These are phyloP conservation scores for Rhodinocichla rosea DNA, from an alignment of 2,113 vertebrate genomes.

Conservation along the genomic window DNA sequence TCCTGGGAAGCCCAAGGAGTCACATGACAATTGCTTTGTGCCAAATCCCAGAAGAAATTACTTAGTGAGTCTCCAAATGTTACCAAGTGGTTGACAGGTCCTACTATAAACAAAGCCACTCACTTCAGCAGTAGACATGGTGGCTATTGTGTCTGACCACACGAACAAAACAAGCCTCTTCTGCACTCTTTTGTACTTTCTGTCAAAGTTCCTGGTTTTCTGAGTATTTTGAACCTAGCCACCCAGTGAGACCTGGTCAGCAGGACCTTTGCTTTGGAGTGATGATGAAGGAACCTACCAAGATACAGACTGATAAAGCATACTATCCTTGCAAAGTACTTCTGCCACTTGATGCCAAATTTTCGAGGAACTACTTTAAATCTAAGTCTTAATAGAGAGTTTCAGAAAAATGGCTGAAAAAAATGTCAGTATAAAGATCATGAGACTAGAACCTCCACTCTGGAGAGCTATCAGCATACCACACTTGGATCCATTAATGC, in stretches of 20 bases:
- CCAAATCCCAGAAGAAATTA: neutral
- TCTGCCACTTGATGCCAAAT: neutral
- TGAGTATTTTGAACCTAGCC: neutral
- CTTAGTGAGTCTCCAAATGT: neutral
- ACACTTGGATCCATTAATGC: neutral
- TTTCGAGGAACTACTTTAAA: neutral
- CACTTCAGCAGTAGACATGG: neutral
- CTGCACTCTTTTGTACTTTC: neutral
- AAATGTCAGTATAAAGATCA: neutral
- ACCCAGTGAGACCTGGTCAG: neutral
- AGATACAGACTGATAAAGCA: neutral
- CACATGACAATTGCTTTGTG: fast-evolving
- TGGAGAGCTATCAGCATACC: neutral
- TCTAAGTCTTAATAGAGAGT: neutral
- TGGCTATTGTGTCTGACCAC: neutral
- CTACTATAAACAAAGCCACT: neutral
- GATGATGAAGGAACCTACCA: neutral
- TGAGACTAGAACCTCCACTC: neutral
- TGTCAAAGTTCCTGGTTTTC: neutral
- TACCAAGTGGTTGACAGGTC: neutral
- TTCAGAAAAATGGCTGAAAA: neutral
- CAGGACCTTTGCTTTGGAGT: neutral
- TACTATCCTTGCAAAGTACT: neutral
- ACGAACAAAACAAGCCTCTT: neutral
- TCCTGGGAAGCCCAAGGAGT: neutral